These are phyloP conservation scores for Aphelenchoides avenae DNA, from an alignment of 1,140 invertebrate species.

Conservation along the genomic window DNA sequence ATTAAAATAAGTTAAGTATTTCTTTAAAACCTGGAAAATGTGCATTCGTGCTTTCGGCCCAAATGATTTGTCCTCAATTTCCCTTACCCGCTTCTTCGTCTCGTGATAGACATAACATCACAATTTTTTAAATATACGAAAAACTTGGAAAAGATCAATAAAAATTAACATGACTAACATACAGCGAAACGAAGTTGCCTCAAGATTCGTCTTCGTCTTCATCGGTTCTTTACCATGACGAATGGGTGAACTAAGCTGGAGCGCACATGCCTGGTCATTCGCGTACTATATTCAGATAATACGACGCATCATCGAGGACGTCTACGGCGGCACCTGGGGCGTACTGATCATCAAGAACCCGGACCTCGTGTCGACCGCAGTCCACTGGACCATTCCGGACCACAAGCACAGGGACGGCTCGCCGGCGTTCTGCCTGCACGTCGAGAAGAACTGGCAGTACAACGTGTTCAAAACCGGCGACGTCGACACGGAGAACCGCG, in stretches of 20 bases:
- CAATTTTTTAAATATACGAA: neutral
- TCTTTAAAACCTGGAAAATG: too few relatives aligned
- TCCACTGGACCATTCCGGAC: slow-evolving; percentile 58
- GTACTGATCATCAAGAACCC: slow-evolving; percentile 50
- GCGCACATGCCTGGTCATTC: neutral
- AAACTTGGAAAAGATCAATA: slow-evolving; percentile 4
- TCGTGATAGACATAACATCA: neutral
- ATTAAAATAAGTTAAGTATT: too few relatives aligned
- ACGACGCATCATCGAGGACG: slow-evolving; percentile 54
- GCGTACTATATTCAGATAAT: slow-evolving; percentile 42
- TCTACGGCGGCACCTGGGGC: slow-evolving; percentile 57
- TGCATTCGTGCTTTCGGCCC: too few relatives aligned
- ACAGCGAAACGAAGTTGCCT: too few relatives aligned
- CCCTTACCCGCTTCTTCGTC: neutral
- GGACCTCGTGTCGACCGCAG: slow-evolving; percentile 39
- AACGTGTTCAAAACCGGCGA: slow-evolving; percentile 57
- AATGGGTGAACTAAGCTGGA: too few relatives aligned
- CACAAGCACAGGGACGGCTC: slow-evolving; percentile 50
- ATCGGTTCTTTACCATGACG: too few relatives aligned
- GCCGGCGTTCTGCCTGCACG: slow-evolving; percentile 52
- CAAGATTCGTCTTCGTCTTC: too few relatives aligned
- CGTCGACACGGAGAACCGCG: slow-evolving; percentile 40
- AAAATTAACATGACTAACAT: too few relatives aligned
- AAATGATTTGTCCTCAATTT: too few relatives aligned
- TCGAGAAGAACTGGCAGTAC: slow-evolving; percentile 54